Percentiles rank a stretch among this genome's conserved stretches.
phyloP scores from a whole-genome alignment of 2,888 invertebrate species.

The Caenorhabditis doughertyi region DNA sequence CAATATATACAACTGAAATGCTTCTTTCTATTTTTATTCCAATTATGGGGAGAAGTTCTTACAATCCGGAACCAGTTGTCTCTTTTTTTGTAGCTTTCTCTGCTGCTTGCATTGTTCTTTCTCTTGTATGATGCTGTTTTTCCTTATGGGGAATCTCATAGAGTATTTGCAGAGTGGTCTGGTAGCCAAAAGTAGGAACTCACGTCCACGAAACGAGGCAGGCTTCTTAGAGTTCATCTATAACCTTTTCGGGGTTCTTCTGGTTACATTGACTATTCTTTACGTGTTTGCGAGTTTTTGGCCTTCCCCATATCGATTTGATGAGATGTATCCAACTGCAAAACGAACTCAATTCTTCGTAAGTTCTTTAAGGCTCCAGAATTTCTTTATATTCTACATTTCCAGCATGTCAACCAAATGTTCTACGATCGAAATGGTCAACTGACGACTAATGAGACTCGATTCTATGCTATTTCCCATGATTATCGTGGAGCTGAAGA shows the following conservation, averaged over 20 bases:
- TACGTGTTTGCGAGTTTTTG: conserved; percentile 63
- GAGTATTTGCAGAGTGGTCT: conserved; percentile 52
- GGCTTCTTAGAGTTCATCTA: conserved; percentile 44
- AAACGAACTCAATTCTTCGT: conserved; percentile 77
- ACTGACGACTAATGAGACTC: conserved; percentile 57
- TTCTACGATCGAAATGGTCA: conserved; percentile 64
- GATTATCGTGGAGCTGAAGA: conserved; percentile 75
- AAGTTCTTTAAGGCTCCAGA: conserved; percentile 41
- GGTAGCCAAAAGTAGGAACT: conserved; percentile 48
- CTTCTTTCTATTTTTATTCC: conserved; percentile 74
- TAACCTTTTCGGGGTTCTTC: conserved; percentile 59
- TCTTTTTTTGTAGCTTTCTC: conserved; percentile 70
- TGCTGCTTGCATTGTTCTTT: conserved; percentile 59
- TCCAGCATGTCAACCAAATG: conserved; percentile 74
- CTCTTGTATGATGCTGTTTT: conserved; percentile 48
- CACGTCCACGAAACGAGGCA: conserved; percentile 37
- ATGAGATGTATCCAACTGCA: conserved; percentile 71
- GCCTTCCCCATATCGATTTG: conserved; percentile 68
- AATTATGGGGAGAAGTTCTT: conserved; percentile 74
- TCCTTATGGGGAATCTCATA: not conserved
- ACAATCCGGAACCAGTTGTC: conserved; percentile 73
- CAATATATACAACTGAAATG: conserved; percentile 72
- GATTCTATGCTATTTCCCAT: conserved; percentile 73
- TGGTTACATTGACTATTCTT: conserved; percentile 59
- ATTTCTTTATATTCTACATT: too few relatives aligned